These are phyloP conservation scores for Callionymus lyra DNA, from an alignment of 2,113 vertebrate genomes.

Conservation along the genomic window DNA sequence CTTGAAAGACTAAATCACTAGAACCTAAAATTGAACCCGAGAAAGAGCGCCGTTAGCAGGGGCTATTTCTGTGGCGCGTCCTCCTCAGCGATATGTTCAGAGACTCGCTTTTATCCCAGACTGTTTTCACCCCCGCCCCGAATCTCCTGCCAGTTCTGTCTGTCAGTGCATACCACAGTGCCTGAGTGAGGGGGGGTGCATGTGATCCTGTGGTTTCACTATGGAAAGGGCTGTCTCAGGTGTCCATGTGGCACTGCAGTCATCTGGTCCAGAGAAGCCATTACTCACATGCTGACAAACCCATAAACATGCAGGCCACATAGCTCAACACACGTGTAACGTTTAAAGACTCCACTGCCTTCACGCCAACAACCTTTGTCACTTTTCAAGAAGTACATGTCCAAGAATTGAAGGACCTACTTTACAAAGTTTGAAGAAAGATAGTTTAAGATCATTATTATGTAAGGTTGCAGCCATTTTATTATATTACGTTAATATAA, in stretches of 20 bases:
- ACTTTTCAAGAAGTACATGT: no score
- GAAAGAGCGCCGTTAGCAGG: slow-evolving; percentile 19
- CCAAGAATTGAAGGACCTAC: no score
- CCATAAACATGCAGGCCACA: slow-evolving; percentile 6
- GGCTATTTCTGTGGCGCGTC: slow-evolving; percentile 38
- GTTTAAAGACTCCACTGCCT: no score
- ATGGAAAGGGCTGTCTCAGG: slow-evolving; percentile 39
- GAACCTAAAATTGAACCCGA: slow-evolving; percentile 19
- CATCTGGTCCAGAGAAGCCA: slow-evolving; percentile 40
- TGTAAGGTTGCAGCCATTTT: no score
- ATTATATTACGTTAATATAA: no score
- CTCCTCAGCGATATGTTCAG: slow-evolving; percentile 18
- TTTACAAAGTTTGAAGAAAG: no score
- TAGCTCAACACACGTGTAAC: no score
- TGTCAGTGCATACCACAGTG: slow-evolving; percentile 36
- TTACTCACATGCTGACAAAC: slow-evolving; percentile 39
- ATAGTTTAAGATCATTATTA: no score
- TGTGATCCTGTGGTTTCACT: slow-evolving; percentile 23
- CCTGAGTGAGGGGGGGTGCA: slow-evolving; percentile 33
- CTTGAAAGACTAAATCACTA: slow-evolving; percentile 29
- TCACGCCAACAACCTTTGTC: no score
- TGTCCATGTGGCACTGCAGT: slow-evolving; percentile 31
- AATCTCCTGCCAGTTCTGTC: slow-evolving; percentile 23
- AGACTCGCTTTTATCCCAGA: slow-evolving; percentile 25
- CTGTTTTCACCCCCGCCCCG: slow-evolving; percentile 6